Evolutionary conservation across 2,888 invertebrate species (phyloP).

Genomic region (Luperina testacea): DNA sequence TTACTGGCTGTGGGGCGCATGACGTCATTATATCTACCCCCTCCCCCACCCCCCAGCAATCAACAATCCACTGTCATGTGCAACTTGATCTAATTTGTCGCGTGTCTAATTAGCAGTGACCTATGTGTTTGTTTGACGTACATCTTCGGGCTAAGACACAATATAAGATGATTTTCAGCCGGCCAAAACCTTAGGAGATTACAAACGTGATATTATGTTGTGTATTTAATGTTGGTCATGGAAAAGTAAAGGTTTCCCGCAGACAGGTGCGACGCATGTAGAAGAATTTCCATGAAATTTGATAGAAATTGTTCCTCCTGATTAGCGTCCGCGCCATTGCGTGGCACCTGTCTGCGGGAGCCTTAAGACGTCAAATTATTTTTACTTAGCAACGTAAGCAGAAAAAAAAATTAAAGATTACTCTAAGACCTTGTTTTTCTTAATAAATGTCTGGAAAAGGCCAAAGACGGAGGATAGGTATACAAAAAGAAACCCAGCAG

Average conservation of each 20-base stretch:
- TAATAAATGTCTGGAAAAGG: too few relatives aligned
- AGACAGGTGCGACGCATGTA: not conserved
- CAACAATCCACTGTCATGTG: conserved; percentile 73
- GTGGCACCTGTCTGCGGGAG: not conserved
- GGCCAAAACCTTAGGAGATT: not conserved
- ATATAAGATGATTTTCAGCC: not conserved
- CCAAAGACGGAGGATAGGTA: not conserved
- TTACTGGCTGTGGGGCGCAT: conserved; percentile 74
- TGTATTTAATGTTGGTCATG: not conserved
- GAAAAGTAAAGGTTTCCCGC: not conserved
- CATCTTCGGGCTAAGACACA: not conserved
- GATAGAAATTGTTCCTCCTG: not conserved
- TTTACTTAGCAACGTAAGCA: not conserved
- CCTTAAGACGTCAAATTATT: not conserved
- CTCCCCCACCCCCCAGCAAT: conserved; percentile 56
- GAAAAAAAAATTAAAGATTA: not conserved
- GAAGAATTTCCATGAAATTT: not conserved
- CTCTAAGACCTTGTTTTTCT: not conserved
- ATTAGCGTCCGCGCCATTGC: not conserved
- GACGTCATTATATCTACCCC: conserved; percentile 74
- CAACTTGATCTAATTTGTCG: conserved; percentile 77
- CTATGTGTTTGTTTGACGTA: conserved; percentile 33
- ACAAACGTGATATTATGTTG: too few relatives aligned
- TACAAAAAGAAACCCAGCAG: not conserved
- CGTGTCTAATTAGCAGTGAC: conserved; percentile 61